These are phyloP conservation scores for Drosophila tsacasi DNA, from an alignment of 1,140 invertebrate species.

Conservation along the genomic window DNA sequence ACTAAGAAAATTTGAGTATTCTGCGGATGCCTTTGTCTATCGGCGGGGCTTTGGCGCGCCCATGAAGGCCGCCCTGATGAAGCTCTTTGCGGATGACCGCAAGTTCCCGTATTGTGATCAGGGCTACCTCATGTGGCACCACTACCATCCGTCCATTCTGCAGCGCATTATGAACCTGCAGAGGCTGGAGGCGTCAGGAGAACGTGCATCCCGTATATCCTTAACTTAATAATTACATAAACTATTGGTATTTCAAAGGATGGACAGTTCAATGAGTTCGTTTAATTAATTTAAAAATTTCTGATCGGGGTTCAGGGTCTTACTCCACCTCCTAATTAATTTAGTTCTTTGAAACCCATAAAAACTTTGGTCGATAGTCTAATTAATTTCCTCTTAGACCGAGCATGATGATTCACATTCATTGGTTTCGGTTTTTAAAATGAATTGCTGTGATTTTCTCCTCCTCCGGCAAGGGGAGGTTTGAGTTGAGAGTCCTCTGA, in stretches of 20 bases:
- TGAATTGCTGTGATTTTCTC: constrained; percentile 13
- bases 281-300: background rate
- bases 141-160: constrained; percentile 1
- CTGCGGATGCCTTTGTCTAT: constrained; percentile 22
- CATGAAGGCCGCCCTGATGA: constrained; percentile 17
- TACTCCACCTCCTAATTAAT: background rate
- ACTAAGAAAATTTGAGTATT: constrained; percentile 32
- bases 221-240: background rate
- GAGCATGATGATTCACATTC: constrained; percentile 7
- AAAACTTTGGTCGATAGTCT: constrained; percentile 2
- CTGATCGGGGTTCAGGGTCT: no score
- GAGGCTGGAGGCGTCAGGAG: background rate
- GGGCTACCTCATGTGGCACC: constrained; percentile 44
- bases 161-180: constrained; percentile 27
- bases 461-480: background rate
- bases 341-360: background rate
- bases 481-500: constrained; percentile 5
- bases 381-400: constrained; percentile 5
- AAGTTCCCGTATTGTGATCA: constrained; percentile 25
- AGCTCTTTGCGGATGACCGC: constrained; percentile 25
- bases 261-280: background rate
- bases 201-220: background rate
- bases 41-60: background rate
- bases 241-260: no score
- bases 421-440: constrained; percentile 22